Evolutionary conservation across 2,113 vertebrate species (phyloP).

Genomic region (Mugil cephalus): DNA sequence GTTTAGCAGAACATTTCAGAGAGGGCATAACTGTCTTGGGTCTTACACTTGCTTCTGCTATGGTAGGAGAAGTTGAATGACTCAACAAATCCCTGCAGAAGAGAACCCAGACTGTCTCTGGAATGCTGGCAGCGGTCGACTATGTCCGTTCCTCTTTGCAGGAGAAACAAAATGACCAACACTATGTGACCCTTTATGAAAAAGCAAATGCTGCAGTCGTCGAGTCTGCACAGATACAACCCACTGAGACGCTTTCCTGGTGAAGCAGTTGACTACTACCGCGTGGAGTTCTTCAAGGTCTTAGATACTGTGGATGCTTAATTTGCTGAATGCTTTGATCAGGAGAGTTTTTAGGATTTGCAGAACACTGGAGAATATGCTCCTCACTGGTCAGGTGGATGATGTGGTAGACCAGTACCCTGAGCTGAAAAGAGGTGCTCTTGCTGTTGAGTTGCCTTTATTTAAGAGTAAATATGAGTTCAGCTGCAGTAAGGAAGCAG

Average conservation of each 20-base stretch:
- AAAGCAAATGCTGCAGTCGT: not conserved
- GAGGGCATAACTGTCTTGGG: not conserved
- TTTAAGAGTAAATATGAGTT: too few relatives aligned
- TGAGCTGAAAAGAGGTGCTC: too few relatives aligned
- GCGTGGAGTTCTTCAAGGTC: not conserved
- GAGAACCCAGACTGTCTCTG: not conserved
- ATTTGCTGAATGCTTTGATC: too few relatives aligned
- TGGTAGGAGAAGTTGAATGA: not conserved
- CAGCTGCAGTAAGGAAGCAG: too few relatives aligned
- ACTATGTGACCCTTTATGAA: not conserved
- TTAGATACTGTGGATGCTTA: not conserved
- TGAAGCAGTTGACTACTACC: not conserved
- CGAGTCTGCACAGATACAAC: not conserved
- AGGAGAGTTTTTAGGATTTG: too few relatives aligned
- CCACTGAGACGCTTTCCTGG: not conserved
- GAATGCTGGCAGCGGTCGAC: not conserved
- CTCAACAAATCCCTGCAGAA: too few relatives aligned
- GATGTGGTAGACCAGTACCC: too few relatives aligned
- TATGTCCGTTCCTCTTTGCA: not conserved
- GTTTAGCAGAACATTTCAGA: not conserved
- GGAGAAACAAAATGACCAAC: not conserved
- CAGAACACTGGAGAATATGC: too few relatives aligned
- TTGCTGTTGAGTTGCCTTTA: too few relatives aligned
- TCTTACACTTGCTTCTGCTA: slow-evolving; percentile 2
- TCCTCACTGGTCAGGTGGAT: too few relatives aligned